Evolutionary conservation across 2,888 invertebrate genomes (phyloP).

Genomic region (Cerceris rybyensis): DNA sequence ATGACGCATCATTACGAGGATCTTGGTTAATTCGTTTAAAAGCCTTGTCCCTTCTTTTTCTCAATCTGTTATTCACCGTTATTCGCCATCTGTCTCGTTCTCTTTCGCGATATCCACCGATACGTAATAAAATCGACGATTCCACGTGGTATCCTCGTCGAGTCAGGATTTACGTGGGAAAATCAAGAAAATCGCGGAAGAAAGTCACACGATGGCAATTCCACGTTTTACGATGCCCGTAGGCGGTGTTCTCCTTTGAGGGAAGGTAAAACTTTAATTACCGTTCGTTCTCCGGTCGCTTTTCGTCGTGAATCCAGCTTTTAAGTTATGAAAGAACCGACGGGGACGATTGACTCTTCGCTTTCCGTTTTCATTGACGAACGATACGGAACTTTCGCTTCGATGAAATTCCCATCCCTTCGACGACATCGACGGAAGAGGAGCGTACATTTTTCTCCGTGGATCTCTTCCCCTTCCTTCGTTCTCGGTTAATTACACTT

Average conservation of each 20-base stretch:
- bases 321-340: conserved; percentile 29
- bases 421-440: too few relatives aligned
- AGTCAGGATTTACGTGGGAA: too few relatives aligned
- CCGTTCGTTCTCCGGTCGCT: conserved; percentile 20
- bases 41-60: too few relatives aligned
- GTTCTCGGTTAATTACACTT: not conserved
- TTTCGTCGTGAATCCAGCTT: conserved; percentile 3
- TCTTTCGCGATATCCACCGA: too few relatives aligned
- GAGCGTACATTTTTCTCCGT: too few relatives aligned
- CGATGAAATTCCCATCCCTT: too few relatives aligned
- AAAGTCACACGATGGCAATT: not conserved
- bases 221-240: not conserved
- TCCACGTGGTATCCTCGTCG: too few relatives aligned
- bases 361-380: conserved; percentile 25
- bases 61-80: too few relatives aligned
- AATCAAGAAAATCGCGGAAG: not conserved
- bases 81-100: too few relatives aligned
- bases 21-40: conserved; percentile 11
- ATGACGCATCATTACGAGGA: conserved; percentile 11
- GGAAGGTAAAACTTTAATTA: conserved; percentile 38
- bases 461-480: too few relatives aligned
- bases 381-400: conserved; percentile 19
- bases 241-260: not conserved
- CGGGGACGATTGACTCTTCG: conserved; percentile 6
- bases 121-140: too few relatives aligned